A percentile compares a stretch with the other conserved stretches of the same genome.
Conservation (phyloP, 2,113 vertebrate species). For the Antigone vipio region DNA sequence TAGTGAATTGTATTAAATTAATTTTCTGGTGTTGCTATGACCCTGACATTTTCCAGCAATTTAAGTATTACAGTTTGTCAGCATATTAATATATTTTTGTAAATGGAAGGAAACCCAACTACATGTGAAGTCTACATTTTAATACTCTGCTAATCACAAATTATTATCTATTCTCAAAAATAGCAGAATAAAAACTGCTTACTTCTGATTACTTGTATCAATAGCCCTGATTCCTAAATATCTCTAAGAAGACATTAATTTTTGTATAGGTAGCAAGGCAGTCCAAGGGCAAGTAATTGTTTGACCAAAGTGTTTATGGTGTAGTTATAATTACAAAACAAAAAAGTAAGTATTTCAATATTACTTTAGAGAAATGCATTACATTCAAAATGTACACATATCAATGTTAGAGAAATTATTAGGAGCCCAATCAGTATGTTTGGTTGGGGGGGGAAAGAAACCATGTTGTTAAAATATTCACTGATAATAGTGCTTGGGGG, state of each 20-base stretch:
- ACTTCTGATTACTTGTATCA: not conserved
- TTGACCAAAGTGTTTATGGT: not conserved
- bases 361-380: not conserved
- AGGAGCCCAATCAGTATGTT: not conserved
- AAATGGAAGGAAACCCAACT: not conserved
- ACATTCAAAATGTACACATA: not conserved
- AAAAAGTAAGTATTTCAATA: not conserved
- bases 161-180: not conserved
- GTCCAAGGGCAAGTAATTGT: not conserved
- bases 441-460: not conserved
- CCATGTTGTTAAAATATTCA: not conserved
- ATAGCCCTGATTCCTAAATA: not conserved
- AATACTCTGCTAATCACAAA: not conserved
- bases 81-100: not conserved
- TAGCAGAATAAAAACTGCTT: not conserved
- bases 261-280: not conserved
- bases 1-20: constrained; percentile 15
- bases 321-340: not conserved
- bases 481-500: not conserved
- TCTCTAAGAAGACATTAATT: not conserved
- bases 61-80: not conserved
- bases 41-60: constrained; percentile 49
- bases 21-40: constrained; percentile 23
- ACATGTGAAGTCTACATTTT: not conserved
- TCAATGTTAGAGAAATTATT: not conserved